Percentiles rank a stretch among this genome's conserved stretches.
Evolutionary conservation across 2,888 invertebrate species (phyloP).

Genomic region (Rotaria magnacalcarata): DNA sequence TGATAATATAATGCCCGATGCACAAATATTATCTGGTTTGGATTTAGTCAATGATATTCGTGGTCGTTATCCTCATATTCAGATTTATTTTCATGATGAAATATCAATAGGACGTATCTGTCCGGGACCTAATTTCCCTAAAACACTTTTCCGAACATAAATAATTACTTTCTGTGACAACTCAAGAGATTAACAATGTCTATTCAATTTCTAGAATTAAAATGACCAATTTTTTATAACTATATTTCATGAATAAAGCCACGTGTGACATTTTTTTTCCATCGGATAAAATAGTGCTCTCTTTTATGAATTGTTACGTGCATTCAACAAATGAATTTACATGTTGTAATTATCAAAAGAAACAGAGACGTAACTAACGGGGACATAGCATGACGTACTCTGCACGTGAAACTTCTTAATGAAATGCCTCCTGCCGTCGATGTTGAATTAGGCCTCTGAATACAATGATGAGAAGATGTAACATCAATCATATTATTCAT

Average conservation of each 20-base stretch:
- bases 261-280: neutral
- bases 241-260: neutral
- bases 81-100: neutral
- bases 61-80: neutral
- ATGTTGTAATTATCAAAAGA: too few relatives aligned
- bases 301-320: too few relatives aligned
- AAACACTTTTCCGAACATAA: neutral
- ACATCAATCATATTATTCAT: too few relatives aligned
- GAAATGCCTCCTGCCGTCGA: too few relatives aligned
- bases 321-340: too few relatives aligned
- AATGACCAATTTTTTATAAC: neutral
- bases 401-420: too few relatives aligned
- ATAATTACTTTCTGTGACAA: neutral
- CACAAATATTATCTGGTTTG: neutral
- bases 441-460: too few relatives aligned
- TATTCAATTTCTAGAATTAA: too few relatives aligned
- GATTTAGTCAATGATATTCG: neutral
- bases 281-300: neutral
- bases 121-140: neutral
- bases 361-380: too few relatives aligned
- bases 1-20: neutral
- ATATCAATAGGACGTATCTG: neutral
- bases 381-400: too few relatives aligned
- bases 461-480: too few relatives aligned
- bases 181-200: neutral